These are phyloP conservation scores for Neostethus bicornis DNA, from an alignment of 2,797 vertebrate species.

Conservation along the genomic window DNA sequence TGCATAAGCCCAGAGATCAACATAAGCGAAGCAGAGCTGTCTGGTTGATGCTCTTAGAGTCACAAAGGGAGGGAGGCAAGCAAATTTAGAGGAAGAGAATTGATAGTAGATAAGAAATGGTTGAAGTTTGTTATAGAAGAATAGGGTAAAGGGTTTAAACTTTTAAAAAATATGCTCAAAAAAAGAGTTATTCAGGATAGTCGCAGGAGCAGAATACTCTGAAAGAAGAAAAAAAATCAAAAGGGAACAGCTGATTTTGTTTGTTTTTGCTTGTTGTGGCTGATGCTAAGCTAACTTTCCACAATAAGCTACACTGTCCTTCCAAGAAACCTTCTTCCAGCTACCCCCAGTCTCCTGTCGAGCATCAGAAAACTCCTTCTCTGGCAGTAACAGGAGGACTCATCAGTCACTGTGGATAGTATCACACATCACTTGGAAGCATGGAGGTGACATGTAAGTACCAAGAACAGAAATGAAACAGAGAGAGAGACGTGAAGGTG, in stretches of 20 bases:
- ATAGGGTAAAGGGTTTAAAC: not conserved
- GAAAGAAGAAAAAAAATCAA: conserved; percentile 7
- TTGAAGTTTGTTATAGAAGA: conserved; percentile 23
- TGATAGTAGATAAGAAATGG: conserved; percentile 23
- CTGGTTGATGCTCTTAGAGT: conserved; percentile 82
- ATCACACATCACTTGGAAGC: conserved; percentile 60
- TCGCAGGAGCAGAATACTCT: conserved; percentile 28
- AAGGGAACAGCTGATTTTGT: conserved; percentile 45
- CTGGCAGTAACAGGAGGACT: conserved; percentile 52
- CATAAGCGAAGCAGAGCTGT: conserved; percentile 88
- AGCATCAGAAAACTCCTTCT: conserved; percentile 43
- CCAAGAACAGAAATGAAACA: conserved; percentile 14
- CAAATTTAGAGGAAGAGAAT: conserved; percentile 41
- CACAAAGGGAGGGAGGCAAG: conserved; percentile 65
- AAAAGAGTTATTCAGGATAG: conserved; percentile 12
- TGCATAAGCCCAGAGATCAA: conserved; percentile 85
- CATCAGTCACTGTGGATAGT: conserved; percentile 66
- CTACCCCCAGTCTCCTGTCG: conserved; percentile 27
- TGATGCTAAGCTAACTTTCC: conserved; percentile 51
- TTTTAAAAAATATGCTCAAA: conserved; percentile 6
- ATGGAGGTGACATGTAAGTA: conserved; percentile 87
- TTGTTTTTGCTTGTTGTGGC: conserved; percentile 60
- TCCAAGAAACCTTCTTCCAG: conserved; percentile 57
- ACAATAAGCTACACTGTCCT: conserved; percentile 54
- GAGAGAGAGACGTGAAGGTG: conserved; percentile 23